A percentile compares a stretch with the other conserved stretches of the same genome.
phyloP scores from a whole-genome alignment of 92 coral and sea anemone genomes.

The Pocillopora meandrina region DNA sequence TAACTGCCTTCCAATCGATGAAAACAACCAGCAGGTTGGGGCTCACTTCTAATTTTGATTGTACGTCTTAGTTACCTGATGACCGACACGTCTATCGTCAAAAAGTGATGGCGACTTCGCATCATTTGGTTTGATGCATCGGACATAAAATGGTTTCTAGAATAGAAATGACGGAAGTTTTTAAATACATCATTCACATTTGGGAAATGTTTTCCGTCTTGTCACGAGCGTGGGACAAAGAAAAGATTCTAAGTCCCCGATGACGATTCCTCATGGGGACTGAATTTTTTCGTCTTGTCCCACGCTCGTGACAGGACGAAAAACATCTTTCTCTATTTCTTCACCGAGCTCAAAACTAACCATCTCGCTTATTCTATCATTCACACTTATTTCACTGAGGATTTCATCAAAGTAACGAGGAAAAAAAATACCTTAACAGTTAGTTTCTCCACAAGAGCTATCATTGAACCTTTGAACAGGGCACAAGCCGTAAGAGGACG shows the following conservation, averaged over 20 bases:
- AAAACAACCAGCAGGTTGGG: background rate
- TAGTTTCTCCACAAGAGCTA: slow-evolving; percentile 85
- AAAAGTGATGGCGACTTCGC: slow-evolving; percentile 87
- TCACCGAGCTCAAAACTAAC: too few relatives aligned
- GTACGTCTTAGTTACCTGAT: slow-evolving; percentile 71
- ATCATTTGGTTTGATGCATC: slow-evolving; percentile 97
- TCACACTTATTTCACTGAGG: background rate
- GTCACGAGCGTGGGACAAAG: too few relatives aligned
- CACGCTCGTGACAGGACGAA: too few relatives aligned
- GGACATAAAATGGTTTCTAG: slow-evolving; percentile 95
- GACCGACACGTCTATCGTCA: slow-evolving; percentile 86
- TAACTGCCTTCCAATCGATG: background rate
- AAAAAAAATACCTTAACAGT: slow-evolving; percentile 69
- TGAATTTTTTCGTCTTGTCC: too few relatives aligned
- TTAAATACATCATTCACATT: background rate
- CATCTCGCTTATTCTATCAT: too few relatives aligned
- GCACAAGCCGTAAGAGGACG: slow-evolving; percentile 96
- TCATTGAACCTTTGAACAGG: slow-evolving; percentile 94
- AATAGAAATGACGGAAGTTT: background rate
- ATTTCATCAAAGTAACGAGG: background rate
- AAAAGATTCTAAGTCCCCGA: too few relatives aligned
- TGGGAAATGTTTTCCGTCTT: too few relatives aligned
- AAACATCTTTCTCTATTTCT: too few relatives aligned
- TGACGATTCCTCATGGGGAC: too few relatives aligned
- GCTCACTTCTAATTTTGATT: background rate